A percentile compares a stretch with the other conserved stretches of the same genome.
These are phyloP conservation scores for Hippocampus guttulatus DNA, from an alignment of 2,113 vertebrate genomes.

Conservation along the genomic window DNA sequence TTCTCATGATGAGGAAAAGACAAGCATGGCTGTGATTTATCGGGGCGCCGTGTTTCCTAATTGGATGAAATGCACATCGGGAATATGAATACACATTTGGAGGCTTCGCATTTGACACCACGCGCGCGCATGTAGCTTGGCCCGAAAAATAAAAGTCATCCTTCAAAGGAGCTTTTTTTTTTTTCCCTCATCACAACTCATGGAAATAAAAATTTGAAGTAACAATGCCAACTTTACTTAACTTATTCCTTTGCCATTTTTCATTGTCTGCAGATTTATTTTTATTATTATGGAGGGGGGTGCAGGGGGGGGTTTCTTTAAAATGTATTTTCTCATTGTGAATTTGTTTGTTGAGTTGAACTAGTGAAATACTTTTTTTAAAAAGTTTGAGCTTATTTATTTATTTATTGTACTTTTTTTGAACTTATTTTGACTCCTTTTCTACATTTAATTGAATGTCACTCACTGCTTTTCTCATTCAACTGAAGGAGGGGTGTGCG, in stretches of 20 bases:
- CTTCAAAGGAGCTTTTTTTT: too few relatives aligned
- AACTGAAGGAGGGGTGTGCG: background rate
- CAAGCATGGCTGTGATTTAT: background rate
- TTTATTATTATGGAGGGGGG: too few relatives aligned
- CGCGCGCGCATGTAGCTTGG: background rate
- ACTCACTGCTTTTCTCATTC: background rate
- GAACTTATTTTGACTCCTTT: background rate
- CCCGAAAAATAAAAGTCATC: too few relatives aligned
- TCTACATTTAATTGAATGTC: background rate
- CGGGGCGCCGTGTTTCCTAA: background rate
- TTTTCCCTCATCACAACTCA: background rate
- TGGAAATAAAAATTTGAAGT: background rate
- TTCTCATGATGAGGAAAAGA: conserved; percentile 1
- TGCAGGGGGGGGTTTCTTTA: too few relatives aligned
- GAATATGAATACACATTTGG: background rate
- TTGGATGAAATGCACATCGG: background rate
- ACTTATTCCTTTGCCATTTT: background rate
- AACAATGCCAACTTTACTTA: background rate
- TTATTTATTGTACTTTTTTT: background rate
- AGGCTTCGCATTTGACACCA: background rate
- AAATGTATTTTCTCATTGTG: background rate
- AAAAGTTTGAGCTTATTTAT: too few relatives aligned
- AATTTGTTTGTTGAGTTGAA: background rate
- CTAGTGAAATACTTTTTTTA: background rate
- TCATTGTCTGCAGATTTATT: background rate